phyloP scores from a whole-genome alignment of 2,797 vertebrate genomes.

The Intellagama lesueurii region DNA sequence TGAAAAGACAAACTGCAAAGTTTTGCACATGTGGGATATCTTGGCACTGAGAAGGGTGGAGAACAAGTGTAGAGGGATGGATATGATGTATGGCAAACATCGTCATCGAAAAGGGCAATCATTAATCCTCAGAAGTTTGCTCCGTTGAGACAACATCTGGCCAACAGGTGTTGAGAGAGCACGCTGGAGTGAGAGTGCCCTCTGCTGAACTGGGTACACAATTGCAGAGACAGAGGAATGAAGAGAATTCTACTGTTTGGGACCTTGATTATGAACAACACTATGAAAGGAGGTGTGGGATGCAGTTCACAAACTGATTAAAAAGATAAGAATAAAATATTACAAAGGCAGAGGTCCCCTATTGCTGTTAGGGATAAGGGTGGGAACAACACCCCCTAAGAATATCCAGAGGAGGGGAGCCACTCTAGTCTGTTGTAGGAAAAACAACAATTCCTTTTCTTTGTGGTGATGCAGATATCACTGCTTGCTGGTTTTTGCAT shows the following conservation, averaged over 20 bases:
- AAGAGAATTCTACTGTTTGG: background rate
- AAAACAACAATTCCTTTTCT: background rate
- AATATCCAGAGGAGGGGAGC: background rate
- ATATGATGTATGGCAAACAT: background rate
- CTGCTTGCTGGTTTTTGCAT: too few species aligned
- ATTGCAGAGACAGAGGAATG: background rate
- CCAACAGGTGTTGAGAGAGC: background rate
- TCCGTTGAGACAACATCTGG: background rate
- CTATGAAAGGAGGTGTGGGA: too few species aligned
- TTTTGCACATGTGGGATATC: background rate
- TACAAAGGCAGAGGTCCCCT: background rate
- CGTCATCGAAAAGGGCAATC: background rate
- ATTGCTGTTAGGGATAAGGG: too few species aligned
- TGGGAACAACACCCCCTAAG: background rate
- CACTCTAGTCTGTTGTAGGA: background rate
- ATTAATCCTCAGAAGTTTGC: background rate
- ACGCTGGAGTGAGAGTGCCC: constrained; percentile 14
- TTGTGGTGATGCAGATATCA: too few species aligned
- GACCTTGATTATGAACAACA: too few species aligned
- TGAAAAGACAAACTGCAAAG: background rate
- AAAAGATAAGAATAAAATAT: background rate
- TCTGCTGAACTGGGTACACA: background rate
- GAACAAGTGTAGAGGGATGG: too few species aligned
- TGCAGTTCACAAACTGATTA: background rate
- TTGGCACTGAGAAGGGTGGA: background rate